These are phyloP conservation scores for Stictonetta naevosa DNA, from an alignment of 2,113 vertebrate species.

Conservation along the genomic window DNA sequence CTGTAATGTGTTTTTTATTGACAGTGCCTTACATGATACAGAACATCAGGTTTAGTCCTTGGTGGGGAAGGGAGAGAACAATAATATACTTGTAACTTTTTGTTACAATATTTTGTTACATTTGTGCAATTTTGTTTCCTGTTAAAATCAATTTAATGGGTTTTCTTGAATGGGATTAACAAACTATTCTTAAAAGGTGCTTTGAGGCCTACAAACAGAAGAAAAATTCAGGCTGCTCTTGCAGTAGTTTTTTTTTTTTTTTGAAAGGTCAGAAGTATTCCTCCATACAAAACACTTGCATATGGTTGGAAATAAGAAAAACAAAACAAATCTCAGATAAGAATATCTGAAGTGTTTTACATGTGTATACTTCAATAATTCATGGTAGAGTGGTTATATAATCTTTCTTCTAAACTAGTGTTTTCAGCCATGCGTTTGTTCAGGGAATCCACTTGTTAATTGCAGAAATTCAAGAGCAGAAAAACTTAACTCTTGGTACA, in stretches of 20 bases:
- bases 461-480: not conserved
- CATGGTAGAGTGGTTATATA: not conserved
- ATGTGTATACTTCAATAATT: not conserved
- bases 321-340: not conserved
- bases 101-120: too few relatives aligned
- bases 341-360: not conserved
- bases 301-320: not conserved
- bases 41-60: not conserved
- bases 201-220: not conserved
- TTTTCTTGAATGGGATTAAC: not conserved
- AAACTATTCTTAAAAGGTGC: not conserved
- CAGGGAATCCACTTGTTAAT: not conserved
- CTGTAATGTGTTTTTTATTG: not conserved
- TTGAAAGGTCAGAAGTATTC: not conserved
- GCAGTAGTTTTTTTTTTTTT: not conserved
- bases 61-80: not conserved
- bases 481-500: not conserved
- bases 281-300: not conserved
- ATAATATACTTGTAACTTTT: not conserved
- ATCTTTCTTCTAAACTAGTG: not conserved
- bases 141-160: not conserved
- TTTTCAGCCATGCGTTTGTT: not conserved
- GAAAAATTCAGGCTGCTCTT: not conserved
- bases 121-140: not conserved
- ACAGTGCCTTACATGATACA: not conserved